Evolutionary conservation across 1,140 invertebrate genomes (phyloP).

Genomic region (Zaprionus kolodkinae): DNA sequence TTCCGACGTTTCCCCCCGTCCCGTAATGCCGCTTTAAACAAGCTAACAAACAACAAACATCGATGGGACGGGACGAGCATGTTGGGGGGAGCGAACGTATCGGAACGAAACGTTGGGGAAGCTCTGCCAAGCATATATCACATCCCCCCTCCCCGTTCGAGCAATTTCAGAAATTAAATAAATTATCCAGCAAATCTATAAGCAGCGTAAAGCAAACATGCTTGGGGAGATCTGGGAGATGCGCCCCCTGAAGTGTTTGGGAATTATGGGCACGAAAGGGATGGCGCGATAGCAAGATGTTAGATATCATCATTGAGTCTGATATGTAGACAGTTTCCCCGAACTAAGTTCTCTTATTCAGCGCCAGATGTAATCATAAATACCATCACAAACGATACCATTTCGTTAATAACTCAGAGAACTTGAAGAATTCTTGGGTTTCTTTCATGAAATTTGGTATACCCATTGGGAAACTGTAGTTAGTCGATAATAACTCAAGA

Average conservation of each 20-base stretch:
- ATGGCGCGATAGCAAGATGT: background rate
- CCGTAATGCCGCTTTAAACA: conserved; percentile 21
- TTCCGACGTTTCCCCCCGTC: conserved; percentile 47
- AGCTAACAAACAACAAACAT: conserved; percentile 13
- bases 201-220: conserved; percentile 9
- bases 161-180: conserved; percentile 39
- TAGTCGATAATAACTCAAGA: too few species aligned
- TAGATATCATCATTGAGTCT: conserved; percentile 7
- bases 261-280: background rate
- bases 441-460: background rate
- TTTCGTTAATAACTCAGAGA: background rate
- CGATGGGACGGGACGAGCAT: conserved; percentile 6
- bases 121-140: background rate
- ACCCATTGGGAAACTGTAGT: too few species aligned
- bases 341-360: conserved; percentile 1
- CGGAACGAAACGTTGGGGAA: background rate
- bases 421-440: background rate
- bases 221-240: conserved; percentile 8
- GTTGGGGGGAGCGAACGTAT: background rate
- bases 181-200: conserved; percentile 30
- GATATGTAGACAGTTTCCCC: background rate
- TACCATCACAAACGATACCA: background rate
- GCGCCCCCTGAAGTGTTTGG: background rate
- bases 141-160: background rate
- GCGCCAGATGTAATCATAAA: conserved; percentile 2